Conservation (phyloP, 1,140 invertebrate species). For the Pachyrhynchus sulphureomaculatus region DNA sequence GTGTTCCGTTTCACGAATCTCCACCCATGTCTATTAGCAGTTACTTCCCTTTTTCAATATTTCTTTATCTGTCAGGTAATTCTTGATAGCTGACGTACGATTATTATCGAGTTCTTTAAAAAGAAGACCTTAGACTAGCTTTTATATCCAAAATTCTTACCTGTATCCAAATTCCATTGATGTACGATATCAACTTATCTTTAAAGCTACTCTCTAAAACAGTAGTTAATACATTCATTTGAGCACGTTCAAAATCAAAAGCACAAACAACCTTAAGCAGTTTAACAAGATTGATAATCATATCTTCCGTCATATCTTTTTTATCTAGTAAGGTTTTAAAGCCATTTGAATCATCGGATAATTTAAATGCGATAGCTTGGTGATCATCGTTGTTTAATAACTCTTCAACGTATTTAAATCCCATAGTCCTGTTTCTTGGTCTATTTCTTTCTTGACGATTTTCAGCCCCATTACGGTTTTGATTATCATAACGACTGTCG, state of each 20-base stretch:
- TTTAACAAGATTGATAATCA: not conserved
- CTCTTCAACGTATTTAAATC: not conserved
- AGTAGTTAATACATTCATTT: not conserved
- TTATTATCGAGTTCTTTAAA: too few relatives aligned
- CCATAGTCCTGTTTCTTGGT: not conserved
- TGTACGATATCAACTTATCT: not conserved
- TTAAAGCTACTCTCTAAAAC: not conserved
- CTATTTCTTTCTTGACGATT: not conserved
- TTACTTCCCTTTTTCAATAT: too few relatives aligned
- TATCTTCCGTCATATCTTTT: not conserved
- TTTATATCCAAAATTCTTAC: too few relatives aligned
- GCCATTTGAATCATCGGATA: not conserved
- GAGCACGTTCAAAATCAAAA: not conserved
- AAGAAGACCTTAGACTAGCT: too few relatives aligned
- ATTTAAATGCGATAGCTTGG: not conserved
- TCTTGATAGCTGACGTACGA: too few relatives aligned
- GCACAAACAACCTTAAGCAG: not conserved
- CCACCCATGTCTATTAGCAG: too few relatives aligned
- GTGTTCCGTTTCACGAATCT: too few relatives aligned
- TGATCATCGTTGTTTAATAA: not conserved
- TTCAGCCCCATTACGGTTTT: too few relatives aligned
- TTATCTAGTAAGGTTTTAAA: not conserved
- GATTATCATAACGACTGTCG: too few relatives aligned
- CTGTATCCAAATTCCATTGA: not conserved
- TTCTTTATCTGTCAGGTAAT: too few relatives aligned